Conservation (phyloP, 2,113 vertebrate species). For the Macroglossus sobrinus region DNA sequence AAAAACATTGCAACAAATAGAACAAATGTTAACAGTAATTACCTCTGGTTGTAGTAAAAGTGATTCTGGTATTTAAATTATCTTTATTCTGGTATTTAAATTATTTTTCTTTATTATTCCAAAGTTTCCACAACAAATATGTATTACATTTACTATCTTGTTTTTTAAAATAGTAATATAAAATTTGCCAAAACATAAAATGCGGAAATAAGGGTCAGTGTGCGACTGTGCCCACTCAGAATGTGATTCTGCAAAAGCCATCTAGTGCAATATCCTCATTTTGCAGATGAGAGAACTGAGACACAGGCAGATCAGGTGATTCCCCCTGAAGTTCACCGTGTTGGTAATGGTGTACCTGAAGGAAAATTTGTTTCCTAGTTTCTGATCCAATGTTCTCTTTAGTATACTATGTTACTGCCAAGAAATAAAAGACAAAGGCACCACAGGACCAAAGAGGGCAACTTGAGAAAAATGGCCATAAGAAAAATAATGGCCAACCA, state of each 20-base stretch:
- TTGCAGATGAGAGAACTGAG: not conserved
- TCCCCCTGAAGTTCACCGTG: not conserved
- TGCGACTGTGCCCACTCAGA: not conserved
- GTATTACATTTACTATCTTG: not conserved
- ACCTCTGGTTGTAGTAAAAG: not conserved
- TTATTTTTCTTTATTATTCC: not conserved
- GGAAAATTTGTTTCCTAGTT: not conserved
- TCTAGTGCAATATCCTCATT: not conserved
- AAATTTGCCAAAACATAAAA: not conserved
- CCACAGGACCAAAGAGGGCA: not conserved
- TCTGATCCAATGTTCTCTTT: not conserved
- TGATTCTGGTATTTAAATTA: not conserved
- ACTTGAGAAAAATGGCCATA: not conserved
- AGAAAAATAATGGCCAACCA: not conserved
- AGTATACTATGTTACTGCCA: not conserved
- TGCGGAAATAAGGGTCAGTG: not conserved
- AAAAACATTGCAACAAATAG: not conserved
- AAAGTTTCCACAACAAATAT: not conserved
- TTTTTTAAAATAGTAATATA: not conserved
- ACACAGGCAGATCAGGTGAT: not conserved
- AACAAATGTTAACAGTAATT: not conserved
- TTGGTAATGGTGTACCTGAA: not conserved
- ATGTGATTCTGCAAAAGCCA: not conserved
- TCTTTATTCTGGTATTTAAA: not conserved
- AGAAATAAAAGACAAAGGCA: not conserved